Percentiles rank a stretch among this genome's conserved stretches.
Conservation (phyloP, 2,113 vertebrate genomes). For the Vulpes ferrilata region DNA sequence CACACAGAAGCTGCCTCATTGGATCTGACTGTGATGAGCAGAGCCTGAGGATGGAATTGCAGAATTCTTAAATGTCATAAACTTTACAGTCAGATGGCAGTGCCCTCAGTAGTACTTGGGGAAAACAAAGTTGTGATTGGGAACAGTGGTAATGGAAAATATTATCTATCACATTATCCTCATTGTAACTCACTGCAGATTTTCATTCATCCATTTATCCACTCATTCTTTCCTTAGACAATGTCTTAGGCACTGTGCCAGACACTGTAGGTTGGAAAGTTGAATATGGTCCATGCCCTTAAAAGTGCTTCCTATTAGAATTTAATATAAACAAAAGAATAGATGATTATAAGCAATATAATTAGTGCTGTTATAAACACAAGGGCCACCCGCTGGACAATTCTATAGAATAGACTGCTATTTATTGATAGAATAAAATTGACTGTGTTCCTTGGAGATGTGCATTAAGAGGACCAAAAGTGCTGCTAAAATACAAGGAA, state of each 20-base stretch:
- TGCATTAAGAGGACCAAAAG: background rate
- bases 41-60: background rate
- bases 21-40: background rate
- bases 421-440: background rate
- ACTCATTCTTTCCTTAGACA: background rate
- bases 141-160: background rate
- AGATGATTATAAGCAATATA: background rate
- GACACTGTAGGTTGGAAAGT: background rate
- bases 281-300: background rate
- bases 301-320: background rate
- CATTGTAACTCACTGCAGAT: background rate
- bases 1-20: background rate
- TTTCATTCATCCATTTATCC: background rate
- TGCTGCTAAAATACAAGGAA: background rate
- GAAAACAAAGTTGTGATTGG: background rate
- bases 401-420: background rate
- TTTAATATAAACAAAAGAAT: background rate
- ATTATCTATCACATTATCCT: background rate
- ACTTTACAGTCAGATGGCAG: background rate
- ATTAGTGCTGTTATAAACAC: background rate
- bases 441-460: background rate
- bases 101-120: background rate
- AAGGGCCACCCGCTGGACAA: background rate
- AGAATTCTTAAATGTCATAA: constrained; percentile 24
- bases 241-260: background rate